phyloP scores from a whole-genome alignment of 92 coral and sea anemone species.

The Diadumene lineata region DNA sequence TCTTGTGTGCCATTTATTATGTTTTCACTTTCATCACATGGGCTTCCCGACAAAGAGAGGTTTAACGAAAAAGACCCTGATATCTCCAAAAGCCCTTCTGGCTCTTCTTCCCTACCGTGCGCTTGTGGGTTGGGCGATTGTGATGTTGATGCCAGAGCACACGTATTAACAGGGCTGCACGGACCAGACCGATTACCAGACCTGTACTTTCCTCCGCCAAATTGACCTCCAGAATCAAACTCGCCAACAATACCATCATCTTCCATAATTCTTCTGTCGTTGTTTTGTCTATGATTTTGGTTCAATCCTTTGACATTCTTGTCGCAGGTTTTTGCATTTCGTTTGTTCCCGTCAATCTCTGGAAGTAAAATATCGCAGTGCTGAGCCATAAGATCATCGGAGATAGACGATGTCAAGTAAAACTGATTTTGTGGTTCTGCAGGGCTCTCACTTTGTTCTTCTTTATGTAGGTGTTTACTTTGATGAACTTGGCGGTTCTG shows the following conservation, averaged over 20 bases:
- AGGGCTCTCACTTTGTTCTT: neutral
- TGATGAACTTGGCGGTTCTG: neutral
- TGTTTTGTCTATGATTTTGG: neutral
- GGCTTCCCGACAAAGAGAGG: slow-evolving; percentile 72
- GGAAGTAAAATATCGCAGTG: slow-evolving; percentile 10
- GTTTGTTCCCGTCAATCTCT: neutral
- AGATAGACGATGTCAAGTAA: slow-evolving; percentile 12
- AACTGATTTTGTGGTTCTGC: neutral
- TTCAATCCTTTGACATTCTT: neutral
- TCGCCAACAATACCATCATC: slow-evolving; percentile 53
- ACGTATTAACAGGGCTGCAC: neutral
- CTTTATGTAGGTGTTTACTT: neutral
- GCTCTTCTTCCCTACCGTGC: neutral
- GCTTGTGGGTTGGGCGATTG: neutral
- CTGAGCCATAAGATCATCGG: slow-evolving; percentile 16
- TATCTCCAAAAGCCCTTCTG: slow-evolving; percentile 4
- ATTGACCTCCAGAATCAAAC: slow-evolving; percentile 56
- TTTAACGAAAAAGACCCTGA: slow-evolving; percentile 70
- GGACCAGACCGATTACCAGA: slow-evolving; percentile 7
- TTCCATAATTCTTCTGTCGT: neutral
- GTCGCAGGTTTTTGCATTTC: neutral
- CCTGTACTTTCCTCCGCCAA: neutral
- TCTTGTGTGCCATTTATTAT: neutral
- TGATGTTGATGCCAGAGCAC: neutral
- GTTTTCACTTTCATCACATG: slow-evolving; percentile 36